These are phyloP conservation scores for Microchirus variegatus DNA, from an alignment of 2,797 vertebrate species.

Conservation along the genomic window DNA sequence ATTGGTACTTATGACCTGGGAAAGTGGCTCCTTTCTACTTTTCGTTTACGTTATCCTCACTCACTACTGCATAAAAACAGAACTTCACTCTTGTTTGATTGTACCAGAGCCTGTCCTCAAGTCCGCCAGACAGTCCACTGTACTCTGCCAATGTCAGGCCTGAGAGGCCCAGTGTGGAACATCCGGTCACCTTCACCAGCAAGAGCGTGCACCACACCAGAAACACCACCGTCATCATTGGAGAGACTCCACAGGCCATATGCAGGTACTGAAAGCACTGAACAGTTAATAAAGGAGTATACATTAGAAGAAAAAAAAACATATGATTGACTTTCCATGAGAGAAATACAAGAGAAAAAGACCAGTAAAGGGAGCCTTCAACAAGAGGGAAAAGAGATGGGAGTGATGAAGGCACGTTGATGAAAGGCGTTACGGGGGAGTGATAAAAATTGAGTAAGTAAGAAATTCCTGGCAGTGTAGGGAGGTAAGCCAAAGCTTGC, in stretches of 20 bases:
- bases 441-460: constrained; percentile 21
- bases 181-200: constrained; percentile 83
- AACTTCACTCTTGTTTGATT: constrained; percentile 19
- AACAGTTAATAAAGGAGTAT: background rate
- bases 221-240: constrained; percentile 84
- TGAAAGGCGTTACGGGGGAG: constrained; percentile 22
- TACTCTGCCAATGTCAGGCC: background rate
- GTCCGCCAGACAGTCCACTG: constrained; percentile 26
- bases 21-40: too few species aligned
- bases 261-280: constrained; percentile 80
- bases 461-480: constrained; percentile 71
- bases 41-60: too few species aligned
- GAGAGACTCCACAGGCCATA: constrained; percentile 87
- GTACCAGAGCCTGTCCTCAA: constrained; percentile 57
- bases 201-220: constrained; percentile 73
- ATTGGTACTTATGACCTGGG: too few species aligned
- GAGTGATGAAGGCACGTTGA: constrained; percentile 7
- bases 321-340: background rate
- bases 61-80: constrained; percentile 1
- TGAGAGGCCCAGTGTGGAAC: constrained; percentile 53
- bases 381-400: background rate
- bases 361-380: constrained; percentile 1
- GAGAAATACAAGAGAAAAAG: background rate
- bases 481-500: constrained; percentile 67
- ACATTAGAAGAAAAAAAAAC: background rate